phyloP scores from a whole-genome alignment of 2,797 vertebrate species.

The Gallinago nigripennis region DNA sequence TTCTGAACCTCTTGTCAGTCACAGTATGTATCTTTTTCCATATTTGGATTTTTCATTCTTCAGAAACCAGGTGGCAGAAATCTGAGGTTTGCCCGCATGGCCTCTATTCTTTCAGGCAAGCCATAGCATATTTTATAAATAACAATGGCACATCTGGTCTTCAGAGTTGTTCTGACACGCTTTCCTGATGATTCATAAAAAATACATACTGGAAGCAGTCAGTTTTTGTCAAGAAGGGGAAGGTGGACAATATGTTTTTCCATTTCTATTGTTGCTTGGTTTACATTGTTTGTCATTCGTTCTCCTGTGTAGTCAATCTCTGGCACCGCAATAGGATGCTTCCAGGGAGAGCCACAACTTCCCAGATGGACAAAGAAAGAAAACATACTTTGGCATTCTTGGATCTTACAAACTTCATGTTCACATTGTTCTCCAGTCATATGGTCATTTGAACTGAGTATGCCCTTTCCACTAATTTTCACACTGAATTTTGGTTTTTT shows the following conservation, averaged over 20 bases:
- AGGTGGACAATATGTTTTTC: not conserved
- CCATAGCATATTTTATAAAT: not conserved
- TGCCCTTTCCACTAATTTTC: not conserved
- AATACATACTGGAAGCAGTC: not conserved
- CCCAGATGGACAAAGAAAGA: not conserved
- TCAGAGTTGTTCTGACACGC: not conserved
- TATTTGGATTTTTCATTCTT: not conserved
- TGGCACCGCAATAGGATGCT: not conserved
- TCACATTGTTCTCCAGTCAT: not conserved
- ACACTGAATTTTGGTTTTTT: not conserved
- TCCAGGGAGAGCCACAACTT: not conserved
- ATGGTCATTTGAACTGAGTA: not conserved
- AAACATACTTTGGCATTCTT: not conserved
- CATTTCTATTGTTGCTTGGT: not conserved
- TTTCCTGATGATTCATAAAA: not conserved
- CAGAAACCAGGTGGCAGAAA: not conserved
- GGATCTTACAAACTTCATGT: not conserved
- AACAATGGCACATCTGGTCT: not conserved
- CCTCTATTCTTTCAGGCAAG: not conserved
- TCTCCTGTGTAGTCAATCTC: not conserved
- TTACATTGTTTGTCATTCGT: not conserved
- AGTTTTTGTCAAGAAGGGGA: not conserved
- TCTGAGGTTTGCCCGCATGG: not conserved
- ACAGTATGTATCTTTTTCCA: not conserved
- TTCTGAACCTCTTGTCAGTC: not conserved